These are phyloP conservation scores for Drosophila setosimentum DNA, from an alignment of 2,888 invertebrate species.

Conservation along the genomic window DNA sequence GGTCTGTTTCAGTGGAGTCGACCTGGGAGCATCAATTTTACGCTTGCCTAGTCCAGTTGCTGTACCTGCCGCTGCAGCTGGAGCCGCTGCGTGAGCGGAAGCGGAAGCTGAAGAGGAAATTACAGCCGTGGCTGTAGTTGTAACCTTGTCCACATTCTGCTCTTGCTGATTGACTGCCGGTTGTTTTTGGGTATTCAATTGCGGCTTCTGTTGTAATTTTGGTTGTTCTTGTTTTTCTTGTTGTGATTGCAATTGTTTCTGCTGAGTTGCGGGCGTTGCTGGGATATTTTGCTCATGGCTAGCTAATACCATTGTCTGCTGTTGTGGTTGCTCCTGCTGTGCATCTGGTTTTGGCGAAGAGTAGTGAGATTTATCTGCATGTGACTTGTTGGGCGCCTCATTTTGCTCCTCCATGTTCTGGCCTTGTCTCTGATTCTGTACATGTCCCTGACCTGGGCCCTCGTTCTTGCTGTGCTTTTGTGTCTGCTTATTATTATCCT, in stretches of 20 bases:
- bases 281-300: slow-evolving; percentile 1
- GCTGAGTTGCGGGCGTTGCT: background rate
- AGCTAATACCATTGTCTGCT: background rate
- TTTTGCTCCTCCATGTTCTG: background rate
- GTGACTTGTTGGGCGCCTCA: background rate
- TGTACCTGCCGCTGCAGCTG: slow-evolving; percentile 1
- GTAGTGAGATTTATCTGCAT: background rate
- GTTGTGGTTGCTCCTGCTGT: slow-evolving; percentile 1
- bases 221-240: background rate
- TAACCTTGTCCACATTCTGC: slow-evolving; percentile 10
- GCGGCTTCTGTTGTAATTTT: background rate
- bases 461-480: background rate
- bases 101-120: background rate
- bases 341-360: background rate
- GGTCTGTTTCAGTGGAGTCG: slow-evolving; percentile 35
- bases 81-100: background rate
- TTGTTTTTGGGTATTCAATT: background rate
- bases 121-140: background rate
- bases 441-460: background rate
- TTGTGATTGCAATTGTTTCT: background rate
- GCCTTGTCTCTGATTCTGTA: background rate
- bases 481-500: background rate
- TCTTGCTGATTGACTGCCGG: background rate
- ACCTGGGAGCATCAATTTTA: slow-evolving; percentile 43
- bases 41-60: slow-evolving; percentile 58